Percentiles rank a stretch among this genome's conserved stretches.
These are phyloP conservation scores for Nasonovia ribisnigri DNA, from an alignment of 2,888 invertebrate genomes.

Conservation along the genomic window DNA sequence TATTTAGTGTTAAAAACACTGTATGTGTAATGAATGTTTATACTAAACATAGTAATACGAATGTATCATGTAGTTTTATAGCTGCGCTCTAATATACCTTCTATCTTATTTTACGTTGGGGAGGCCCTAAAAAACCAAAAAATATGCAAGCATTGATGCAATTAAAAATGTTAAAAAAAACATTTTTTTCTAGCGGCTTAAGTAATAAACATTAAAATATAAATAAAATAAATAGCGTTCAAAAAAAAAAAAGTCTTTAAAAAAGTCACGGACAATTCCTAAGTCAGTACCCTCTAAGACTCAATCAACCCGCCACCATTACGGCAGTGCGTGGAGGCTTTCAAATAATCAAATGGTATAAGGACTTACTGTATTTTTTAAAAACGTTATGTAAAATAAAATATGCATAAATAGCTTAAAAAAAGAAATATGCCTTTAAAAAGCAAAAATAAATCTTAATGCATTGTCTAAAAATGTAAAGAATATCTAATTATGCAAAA, in stretches of 20 bases:
- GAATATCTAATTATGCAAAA: not conserved
- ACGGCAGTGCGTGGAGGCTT: not conserved
- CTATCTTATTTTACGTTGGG: not conserved
- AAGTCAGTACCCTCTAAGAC: not conserved
- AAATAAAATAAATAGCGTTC: not conserved
- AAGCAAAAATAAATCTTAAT: not conserved
- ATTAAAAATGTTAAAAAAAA: not conserved
- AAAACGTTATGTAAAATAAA: not conserved
- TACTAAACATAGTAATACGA: too few relatives aligned
- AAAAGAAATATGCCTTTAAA: not conserved
- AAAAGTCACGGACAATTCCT: not conserved
- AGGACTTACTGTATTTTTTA: not conserved
- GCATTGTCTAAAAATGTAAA: not conserved
- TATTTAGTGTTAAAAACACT: too few relatives aligned
- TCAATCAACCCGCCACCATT: not conserved
- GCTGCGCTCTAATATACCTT: too few relatives aligned
- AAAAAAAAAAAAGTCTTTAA: not conserved
- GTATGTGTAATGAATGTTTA: too few relatives aligned
- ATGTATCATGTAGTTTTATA: too few relatives aligned
- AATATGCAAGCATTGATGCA: not conserved
- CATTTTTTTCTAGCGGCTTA: not conserved
- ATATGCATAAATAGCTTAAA: not conserved
- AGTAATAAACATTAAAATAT: slow-evolving; percentile 4
- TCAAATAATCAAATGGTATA: not conserved
- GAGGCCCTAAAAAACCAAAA: not conserved